Conservation (phyloP, 2,888 invertebrate genomes). For the Callyntrura sp. region DNA sequence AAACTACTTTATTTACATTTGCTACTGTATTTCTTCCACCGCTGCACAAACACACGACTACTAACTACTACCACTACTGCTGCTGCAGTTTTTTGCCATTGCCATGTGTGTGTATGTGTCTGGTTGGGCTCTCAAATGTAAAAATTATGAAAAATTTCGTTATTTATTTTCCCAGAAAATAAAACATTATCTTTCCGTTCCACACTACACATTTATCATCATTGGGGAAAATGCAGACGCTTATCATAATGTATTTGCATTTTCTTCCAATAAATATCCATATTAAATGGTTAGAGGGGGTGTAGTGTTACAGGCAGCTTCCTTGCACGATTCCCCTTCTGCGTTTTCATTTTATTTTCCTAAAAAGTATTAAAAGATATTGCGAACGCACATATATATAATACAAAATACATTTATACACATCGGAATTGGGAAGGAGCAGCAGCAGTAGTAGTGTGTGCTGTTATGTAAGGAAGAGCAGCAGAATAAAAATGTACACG, state of each 20-base stretch:
- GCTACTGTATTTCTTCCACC: neutral
- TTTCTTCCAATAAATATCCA: slow-evolving; percentile 43
- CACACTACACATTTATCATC: neutral
- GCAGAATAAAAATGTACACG: too few species aligned
- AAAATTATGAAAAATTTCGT: slow-evolving; percentile 18
- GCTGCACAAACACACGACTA: too few species aligned
- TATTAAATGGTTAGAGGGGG: neutral
- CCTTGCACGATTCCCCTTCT: neutral
- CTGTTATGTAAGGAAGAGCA: too few species aligned
- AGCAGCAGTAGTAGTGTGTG: too few species aligned
- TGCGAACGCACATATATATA: neutral
- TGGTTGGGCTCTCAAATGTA: neutral
- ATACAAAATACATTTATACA: neutral
- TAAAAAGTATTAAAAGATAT: slow-evolving; percentile 7
- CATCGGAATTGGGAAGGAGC: too few species aligned
- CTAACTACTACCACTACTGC: too few species aligned
- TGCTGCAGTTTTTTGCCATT: neutral
- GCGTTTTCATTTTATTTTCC: slow-evolving; percentile 45
- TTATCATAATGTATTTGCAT: slow-evolving; percentile 23
- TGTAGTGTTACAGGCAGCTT: neutral
- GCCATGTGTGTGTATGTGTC: neutral
- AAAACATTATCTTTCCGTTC: slow-evolving; percentile 5
- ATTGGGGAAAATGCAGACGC: neutral
- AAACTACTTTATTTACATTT: neutral
- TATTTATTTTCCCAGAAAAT: slow-evolving; percentile 20